Percentiles rank a stretch among this genome's conserved stretches.
phyloP scores from a whole-genome alignment of 1,140 invertebrate genomes.

The Drosophila pallidifrons region DNA sequence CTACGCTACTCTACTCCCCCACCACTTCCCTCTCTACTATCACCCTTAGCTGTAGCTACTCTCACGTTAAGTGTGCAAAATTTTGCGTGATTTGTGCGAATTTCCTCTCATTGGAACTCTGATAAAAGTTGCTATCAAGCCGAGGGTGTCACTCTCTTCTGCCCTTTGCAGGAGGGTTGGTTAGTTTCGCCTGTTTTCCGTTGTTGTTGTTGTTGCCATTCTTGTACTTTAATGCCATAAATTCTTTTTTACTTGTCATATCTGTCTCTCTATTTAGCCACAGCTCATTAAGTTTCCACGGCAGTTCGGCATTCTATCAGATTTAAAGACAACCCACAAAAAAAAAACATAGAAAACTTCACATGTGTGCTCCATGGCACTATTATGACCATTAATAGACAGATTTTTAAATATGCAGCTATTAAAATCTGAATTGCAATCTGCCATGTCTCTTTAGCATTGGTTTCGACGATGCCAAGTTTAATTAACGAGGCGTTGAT shows the following conservation, averaged over 20 bases:
- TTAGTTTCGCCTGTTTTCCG: conserved; percentile 39
- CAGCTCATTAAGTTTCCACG: conserved; percentile 79
- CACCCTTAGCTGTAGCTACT: conserved; percentile 47
- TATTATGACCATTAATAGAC: not conserved
- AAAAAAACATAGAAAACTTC: conserved; percentile 16
- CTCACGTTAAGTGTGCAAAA: conserved; percentile 80
- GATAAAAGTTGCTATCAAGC: conserved; percentile 58
- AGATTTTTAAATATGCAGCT: conserved; percentile 35
- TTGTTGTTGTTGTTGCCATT: conserved; percentile 45
- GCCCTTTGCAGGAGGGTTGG: conserved; percentile 28
- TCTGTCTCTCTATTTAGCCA: conserved; percentile 72
- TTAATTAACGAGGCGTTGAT: conserved; percentile 74
- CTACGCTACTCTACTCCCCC: not conserved
- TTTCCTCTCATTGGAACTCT: conserved; percentile 55
- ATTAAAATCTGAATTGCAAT: conserved; percentile 67
- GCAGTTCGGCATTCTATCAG: conserved; percentile 54
- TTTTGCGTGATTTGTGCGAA: conserved; percentile 81
- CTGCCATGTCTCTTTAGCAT: conserved; percentile 63
- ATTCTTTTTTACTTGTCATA: conserved; percentile 80
- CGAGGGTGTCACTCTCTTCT: not conserved
- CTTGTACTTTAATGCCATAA: conserved; percentile 75
- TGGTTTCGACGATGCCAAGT: conserved; percentile 31
- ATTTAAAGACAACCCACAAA: conserved; percentile 60
- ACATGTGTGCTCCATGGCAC: conserved; percentile 54
- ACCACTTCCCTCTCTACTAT: not conserved